A percentile compares a stretch with the other conserved stretches of the same genome.
These are phyloP conservation scores for Castor canadensis DNA, from an alignment of 2,113 vertebrate species.

Conservation along the genomic window DNA sequence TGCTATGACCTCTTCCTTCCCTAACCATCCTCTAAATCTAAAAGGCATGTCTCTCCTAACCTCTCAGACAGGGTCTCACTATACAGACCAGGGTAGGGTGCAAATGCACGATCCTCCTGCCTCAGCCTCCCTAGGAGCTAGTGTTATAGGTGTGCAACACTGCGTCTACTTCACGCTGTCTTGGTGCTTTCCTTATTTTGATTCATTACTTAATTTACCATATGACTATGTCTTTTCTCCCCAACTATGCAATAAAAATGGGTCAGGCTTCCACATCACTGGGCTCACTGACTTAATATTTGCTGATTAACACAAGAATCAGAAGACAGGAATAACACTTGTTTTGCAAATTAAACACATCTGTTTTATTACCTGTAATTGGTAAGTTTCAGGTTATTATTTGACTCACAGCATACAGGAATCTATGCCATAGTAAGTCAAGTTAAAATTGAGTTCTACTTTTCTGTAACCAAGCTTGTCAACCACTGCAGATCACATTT, in stretches of 20 bases:
- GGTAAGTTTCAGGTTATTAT: not conserved
- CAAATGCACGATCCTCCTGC: not conserved
- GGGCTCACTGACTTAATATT: not conserved
- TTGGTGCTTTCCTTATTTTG: not conserved
- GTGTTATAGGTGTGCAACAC: not conserved
- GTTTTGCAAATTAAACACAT: constrained; percentile 29
- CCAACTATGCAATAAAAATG: not conserved
- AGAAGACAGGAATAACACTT: constrained; percentile 29
- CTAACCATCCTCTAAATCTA: not conserved
- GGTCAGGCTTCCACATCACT: not conserved
- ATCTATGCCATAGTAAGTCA: constrained; percentile 4
- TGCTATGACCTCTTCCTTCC: not conserved
- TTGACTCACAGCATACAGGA: constrained; percentile 13
- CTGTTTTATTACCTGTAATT: not conserved
- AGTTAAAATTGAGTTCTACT: not conserved
- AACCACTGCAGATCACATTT: constrained; percentile 25
- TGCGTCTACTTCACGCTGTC: not conserved
- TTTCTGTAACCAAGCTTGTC: constrained; percentile 9
- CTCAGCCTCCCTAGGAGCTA: not conserved
- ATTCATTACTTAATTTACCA: not conserved
- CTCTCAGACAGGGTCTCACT: too few species aligned
- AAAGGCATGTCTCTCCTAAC: not conserved
- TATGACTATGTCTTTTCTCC: not conserved
- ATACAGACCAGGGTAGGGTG: not conserved
- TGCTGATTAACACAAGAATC: constrained; percentile 35